Evolutionary conservation across 2,113 vertebrate species (phyloP), one percentile per base, ranked within the genome.

Genomic region (Podiceps cristatus): DNA sequence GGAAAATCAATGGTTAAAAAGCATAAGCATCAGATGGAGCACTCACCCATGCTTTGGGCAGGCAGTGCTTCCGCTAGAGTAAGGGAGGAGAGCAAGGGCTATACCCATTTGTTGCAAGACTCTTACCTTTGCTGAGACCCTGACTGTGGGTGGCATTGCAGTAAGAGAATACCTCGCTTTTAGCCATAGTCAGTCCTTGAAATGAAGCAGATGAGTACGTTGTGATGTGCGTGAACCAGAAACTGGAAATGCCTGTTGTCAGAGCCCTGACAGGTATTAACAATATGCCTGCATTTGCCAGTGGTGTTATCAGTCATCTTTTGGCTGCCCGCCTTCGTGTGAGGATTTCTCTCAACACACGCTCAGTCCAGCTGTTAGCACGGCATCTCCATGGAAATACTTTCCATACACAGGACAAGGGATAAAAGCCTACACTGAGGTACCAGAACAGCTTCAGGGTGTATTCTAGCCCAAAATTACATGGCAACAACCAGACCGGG

Each of bases 201-300:
- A 90, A 91, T 20, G 79, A 50, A 94, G 81, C 42, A 84, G 67
- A 85, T 50, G 87, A 85, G 71, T 79, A 60, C 2, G 11, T 7
- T 23, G 62, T 71, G 82, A 86, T 80, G 85, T 85, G 74, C 37
- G 3, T 59, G 88, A 95, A 89, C 85, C 86, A 88, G 59, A 93
- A 98, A 98, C 95, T 96, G 95, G 96, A 98, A 97, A 97, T 89
- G 92, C 95, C 94, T 97, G 91, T 95, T 97, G 83, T 60, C 93
- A 95, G 53, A 95, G 85, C 35, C 69, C 88, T 95, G 77, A 62
- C 66, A 84, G 80, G 90, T 88, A 93, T 88, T 90, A 94, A 88
- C 67, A 96, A 74, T 86, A 74, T 40, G 71, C 86, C 49, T 86
- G 64, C 88, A 79, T 96, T 88, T 94, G 87, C 94, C 86, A 89